Evolutionary conservation across 2,113 vertebrate genomes (phyloP).

Genomic region (Sterna hirundo): DNA sequence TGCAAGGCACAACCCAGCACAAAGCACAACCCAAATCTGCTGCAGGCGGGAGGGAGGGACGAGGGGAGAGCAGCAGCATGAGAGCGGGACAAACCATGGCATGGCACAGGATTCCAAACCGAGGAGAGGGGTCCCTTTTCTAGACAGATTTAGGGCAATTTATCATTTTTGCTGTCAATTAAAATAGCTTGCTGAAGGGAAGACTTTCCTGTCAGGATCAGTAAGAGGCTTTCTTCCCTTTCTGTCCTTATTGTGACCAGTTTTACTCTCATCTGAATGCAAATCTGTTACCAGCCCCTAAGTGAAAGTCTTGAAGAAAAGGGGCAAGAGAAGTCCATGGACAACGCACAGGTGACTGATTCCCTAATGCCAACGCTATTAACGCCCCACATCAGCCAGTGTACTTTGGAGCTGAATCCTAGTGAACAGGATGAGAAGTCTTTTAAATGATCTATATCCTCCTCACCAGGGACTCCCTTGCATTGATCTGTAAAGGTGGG

Average conservation of each 20-base stretch:
- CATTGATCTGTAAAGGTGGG: constrained; percentile 40
- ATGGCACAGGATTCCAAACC: neutral
- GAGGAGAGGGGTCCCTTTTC: neutral
- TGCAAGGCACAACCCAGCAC: neutral
- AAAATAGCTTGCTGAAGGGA: neutral
- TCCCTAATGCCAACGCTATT: neutral
- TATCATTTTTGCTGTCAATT: neutral
- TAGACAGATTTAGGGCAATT: neutral
- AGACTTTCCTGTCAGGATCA: neutral
- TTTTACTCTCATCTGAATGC: constrained; percentile 24
- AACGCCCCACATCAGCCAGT: neutral
- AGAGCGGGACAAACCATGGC: neutral
- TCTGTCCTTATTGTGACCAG: neutral
- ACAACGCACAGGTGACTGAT: neutral
- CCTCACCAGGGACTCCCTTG: constrained; percentile 9
- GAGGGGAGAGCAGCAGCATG: neutral
- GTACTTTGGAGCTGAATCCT: neutral
- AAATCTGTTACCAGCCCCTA: neutral
- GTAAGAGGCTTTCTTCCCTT: neutral
- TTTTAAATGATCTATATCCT: constrained; percentile 26
- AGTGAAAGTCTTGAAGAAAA: neutral
- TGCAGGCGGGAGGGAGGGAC: neutral
- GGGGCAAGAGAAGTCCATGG: neutral
- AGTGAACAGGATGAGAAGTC: neutral
- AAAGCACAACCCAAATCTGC: neutral